Evolutionary conservation across 1,140 invertebrate species (phyloP).

Genomic region (Chelonus insularis): DNA sequence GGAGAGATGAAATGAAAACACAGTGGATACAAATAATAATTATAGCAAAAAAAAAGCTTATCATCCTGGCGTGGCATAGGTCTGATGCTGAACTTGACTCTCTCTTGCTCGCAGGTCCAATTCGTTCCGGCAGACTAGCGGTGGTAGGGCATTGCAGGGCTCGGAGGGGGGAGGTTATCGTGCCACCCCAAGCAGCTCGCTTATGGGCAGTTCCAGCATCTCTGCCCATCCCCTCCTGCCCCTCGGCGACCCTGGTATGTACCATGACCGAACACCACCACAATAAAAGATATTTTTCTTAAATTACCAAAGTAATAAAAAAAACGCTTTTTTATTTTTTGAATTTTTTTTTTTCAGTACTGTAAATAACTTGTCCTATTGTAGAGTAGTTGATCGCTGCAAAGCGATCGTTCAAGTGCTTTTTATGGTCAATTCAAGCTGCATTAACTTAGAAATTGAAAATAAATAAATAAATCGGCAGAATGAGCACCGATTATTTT

Average conservation of each 20-base stretch:
- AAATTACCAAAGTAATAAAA: no score
- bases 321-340: background rate
- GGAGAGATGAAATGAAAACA: slow-evolving; percentile 17
- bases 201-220: slow-evolving; percentile 74
- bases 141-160: slow-evolving; percentile 63
- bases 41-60: slow-evolving; percentile 39
- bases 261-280: slow-evolving; percentile 56
- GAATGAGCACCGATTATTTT: slow-evolving; percentile 23
- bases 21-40: slow-evolving; percentile 20
- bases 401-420: slow-evolving; percentile 43
- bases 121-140: slow-evolving; percentile 75
- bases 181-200: slow-evolving; percentile 65
- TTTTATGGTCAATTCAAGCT: slow-evolving; percentile 39
- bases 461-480: slow-evolving; percentile 17
- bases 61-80: slow-evolving; percentile 52
- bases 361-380: slow-evolving; percentile 44
- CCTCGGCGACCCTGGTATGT: slow-evolving; percentile 71
- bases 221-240: slow-evolving; percentile 83
- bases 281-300: slow-evolving; percentile 43
- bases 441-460: slow-evolving; percentile 8
- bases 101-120: slow-evolving; percentile 82
- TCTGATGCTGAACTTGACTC: slow-evolving; percentile 63
- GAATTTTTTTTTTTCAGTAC: slow-evolving; percentile 27
- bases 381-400: slow-evolving; percentile 43
- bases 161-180: slow-evolving; percentile 62